Evolutionary conservation across 2,888 invertebrate species (phyloP), one percentile per base, ranked within the genome.

Genomic region (Cosmorhoe ocellata): DNA sequence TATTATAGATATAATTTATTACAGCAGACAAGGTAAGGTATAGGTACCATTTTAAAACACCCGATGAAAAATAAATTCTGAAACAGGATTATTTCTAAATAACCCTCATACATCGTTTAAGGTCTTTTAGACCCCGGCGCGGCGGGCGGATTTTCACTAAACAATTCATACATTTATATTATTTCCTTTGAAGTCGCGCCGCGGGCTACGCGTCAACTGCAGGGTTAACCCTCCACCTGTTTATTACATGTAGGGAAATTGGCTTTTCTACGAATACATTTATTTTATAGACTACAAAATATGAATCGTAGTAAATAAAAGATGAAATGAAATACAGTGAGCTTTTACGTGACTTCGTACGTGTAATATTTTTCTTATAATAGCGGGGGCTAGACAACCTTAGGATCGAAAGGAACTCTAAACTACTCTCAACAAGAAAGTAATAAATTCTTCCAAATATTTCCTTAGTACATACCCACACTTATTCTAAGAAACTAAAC

Each of bases 81-180:
- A 56, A 54, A 61, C 53, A 47, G 32, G 53, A 64, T 50, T 57
- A 54, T 61, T 59, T 56, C 53, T 47, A 58, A 58, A 57, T 64
- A 71, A 72, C 74, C 75, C 71, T 61, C 24, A 36, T 66, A 61
- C 52, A 55, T 55, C 58, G 64, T 64, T 64, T 56, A 64, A 61
- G 79, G 79, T 76, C 74, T 71, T 61, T 68, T 69, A 68, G 74
- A 72, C 74, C 74, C 79, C 71, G 51, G 67, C 69, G 79, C 71
- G 51, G 67, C 69, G 79, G 80, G 77, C 67, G 72, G 74, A 72
- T 84, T 84, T 81, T 77, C 79, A 75, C 80, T 83, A 84, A 88
- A 86, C 87, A 88, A 86, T 86, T 84, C 85, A 86, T 85, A 85
- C 82, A 81, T 86, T 84, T 84, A 82, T 80, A 76, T n/a, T n/a